Base-by-base conservation (phyloP, 2,888 invertebrate genomes). In the Eurois occulta region DNA sequence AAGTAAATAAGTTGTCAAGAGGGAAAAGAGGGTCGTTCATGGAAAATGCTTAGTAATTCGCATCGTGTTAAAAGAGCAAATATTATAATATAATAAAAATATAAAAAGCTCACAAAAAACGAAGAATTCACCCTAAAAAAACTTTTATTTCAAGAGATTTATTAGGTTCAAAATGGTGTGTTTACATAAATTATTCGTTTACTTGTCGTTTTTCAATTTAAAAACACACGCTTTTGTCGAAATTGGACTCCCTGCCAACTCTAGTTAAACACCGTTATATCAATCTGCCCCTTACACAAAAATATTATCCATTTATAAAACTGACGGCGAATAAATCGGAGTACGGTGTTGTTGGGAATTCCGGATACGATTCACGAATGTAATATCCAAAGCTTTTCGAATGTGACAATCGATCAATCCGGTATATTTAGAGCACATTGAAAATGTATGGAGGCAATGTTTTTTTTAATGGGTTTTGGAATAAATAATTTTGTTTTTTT, bases 361-460 rank as follows among this genome's bases (percentile, higher is more conserved):
- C 21, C 64, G 48, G 46, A 69, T 24, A 46, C 70, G 24, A 72
- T 69, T 55, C 64, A 46, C 75, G n/a, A 66, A 72, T 73, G 35
- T 74, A 43, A 65, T 73, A 66, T 41, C 46, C 28, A 18, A 60
- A 72, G 68, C 71, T 38, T 62, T 82, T 72, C 46, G 11, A 62
- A n/a, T 72, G 71, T 66, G 78, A 43, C 48, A 38, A 83, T 84
- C 74, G 32, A 84, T 86, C 83, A 86, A 74, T 65, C 55, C 43
- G 24, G 13, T 66, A 32, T 70, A 48, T 81, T 72, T 68, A 38
- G n/a, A 35, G 43, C 55, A 66, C 43, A 64, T 65, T 55, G 65
- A 65, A 55, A 66, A 68, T 60, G 43, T 28, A 55, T 71, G 24
- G 32, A 35, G 16, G 32, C 28, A 35, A 48, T 69, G n/a, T 52